Evolutionary conservation across 1,140 invertebrate genomes (phyloP), one percentile per base, ranked within the genome.

Genomic region (Grapholita molesta): DNA sequence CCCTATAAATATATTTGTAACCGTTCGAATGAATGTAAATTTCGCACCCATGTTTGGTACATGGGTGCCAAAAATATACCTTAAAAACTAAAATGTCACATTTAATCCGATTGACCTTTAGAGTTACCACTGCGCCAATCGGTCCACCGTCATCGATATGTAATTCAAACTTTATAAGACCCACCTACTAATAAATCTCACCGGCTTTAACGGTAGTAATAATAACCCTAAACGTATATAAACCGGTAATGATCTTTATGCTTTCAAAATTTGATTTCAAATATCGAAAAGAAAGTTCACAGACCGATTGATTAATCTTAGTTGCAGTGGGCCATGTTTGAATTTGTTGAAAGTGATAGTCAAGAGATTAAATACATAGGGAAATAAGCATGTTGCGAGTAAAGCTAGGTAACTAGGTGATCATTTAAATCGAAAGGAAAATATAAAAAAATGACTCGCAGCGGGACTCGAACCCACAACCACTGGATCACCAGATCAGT

Each of bases 111-210:
- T n/a, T n/a, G n/a, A n/a, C n/a, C n/a, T n/a, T n/a, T n/a, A n/a
- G n/a, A n/a, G n/a, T n/a, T n/a, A n/a, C 21, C 42, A 48, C 42
- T 5, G 0, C n/a, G 21, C 53, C 53, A 28, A 30, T 25, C 55
- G 18, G 8, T 18, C 21, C 3, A 28, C 3, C 42, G 8, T 18
- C 18, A 21, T 21, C 38, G 38, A 48, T 4, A 48, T 48, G 15
- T 38, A n/a, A 48, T n/a, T n/a, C 6, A 48, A 42, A 48, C 18
- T 18, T 48, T 48, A 48, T 48, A 21, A 61, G 15, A 18, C 55
- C 25, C 55, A 28, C 25, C 55, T n/a, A 61, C 55, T 28, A 61
- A 61, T 61, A 61, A 61, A 61, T 61, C 55, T 61, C 25, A 24
- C 12, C 55, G 25, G 3, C 55, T 61, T 6, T 30, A 32, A 15